phyloP scores from a whole-genome alignment of 1,140 invertebrate genomes.

The Sarcophaga bullata region DNA sequence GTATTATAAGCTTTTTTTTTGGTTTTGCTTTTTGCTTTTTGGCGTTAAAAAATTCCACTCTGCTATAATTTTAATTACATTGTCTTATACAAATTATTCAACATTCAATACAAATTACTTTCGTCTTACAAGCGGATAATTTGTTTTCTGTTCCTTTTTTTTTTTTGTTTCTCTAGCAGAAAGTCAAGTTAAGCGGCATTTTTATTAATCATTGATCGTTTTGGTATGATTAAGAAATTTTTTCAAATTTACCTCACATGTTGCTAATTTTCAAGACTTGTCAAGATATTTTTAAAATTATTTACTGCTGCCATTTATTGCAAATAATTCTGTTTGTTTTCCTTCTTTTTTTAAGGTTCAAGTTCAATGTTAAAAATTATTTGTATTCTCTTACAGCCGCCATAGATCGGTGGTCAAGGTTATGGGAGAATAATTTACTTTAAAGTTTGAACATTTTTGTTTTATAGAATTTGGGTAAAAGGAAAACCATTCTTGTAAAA shows the following conservation, averaged over 20 bases:
- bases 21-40: not conserved
- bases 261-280: constrained; percentile 22
- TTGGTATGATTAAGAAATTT: constrained; percentile 22
- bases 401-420: not conserved
- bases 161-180: not conserved
- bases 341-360: constrained; percentile 22
- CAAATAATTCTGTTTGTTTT: not conserved
- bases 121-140: not conserved
- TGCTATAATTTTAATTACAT: constrained; percentile 25
- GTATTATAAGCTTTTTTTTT: not conserved
- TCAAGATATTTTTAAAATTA: constrained; percentile 3
- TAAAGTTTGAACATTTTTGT: too few relatives aligned
- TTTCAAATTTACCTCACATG: constrained; percentile 22
- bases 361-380: constrained; percentile 11
- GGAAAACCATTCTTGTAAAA: too few relatives aligned
- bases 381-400: not conserved
- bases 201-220: constrained; percentile 18
- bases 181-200: not conserved
- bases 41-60: constrained; percentile 9
- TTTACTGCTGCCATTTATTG: not conserved
- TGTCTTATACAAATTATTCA: constrained; percentile 22
- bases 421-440: not conserved
- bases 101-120: constrained; percentile 27
- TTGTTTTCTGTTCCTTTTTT: not conserved
- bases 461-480: too few relatives aligned